Base-by-base conservation (phyloP, 1,140 invertebrate species). In the Palaemon carinicauda region DNA sequence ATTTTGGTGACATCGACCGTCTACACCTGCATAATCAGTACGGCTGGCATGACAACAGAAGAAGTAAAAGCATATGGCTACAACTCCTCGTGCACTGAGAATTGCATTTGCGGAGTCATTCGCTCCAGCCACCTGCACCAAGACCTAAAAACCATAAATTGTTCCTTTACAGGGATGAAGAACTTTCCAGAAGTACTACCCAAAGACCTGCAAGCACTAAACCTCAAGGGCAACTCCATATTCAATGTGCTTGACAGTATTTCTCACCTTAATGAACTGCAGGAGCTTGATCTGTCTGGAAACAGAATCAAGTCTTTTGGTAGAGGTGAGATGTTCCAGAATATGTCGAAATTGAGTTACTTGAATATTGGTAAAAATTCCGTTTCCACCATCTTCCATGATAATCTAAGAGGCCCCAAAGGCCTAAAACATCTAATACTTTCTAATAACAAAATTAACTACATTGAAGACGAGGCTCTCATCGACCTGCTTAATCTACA, bases 281-380 rank as follows among this genome's bases (percentile, higher is more conserved):
- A 80, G 17, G 86, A 89, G 24, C 83, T 91, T 14, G 90, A 91
- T 78, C 65, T 91, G 1, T 91, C 90, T 17, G 75, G 80, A 27
- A 91, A 91, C 82, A 88, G 89, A 74, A 88, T 91, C 54, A 90
- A 90, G 17, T 89, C 89, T 19, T 83, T 91, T 21, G 90, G 91
- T 5, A 60, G 90, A 24, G 90, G 90, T 7, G 81, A 87, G 1
- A 89, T 91, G 71, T 91, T 91, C 52, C 84, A 85, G 21, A 90
- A 91, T 75, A 75, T 91, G 17, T 84, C 82, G 3, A 60, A 82
- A 0, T 86, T 91, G 12, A 41, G 52, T 12, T 80, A 83, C 4
- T 60, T 91, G 3, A 89, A 91, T 78, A 65, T 91, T 17, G 89
- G 90, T 0, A 89, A 90, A 41, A 91, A 91, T 78, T 83, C 90